Evolutionary conservation across 2,888 invertebrate species (phyloP).

Genomic region (Polydesmus complanatus): DNA sequence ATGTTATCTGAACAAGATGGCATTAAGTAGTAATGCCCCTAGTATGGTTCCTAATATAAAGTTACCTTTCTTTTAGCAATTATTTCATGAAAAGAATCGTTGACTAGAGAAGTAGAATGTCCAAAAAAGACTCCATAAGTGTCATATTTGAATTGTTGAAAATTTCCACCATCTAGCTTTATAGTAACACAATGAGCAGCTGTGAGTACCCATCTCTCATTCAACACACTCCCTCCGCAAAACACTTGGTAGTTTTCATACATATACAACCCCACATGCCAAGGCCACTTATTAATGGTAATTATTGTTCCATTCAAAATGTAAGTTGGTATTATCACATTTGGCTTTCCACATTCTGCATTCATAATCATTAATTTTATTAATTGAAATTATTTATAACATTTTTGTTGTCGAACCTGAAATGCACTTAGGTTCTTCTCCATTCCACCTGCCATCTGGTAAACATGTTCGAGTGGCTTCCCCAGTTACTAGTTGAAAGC

Average conservation of each 20-base stretch:
- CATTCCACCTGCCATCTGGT: not conserved
- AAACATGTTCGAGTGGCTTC: not conserved
- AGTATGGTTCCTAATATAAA: no score
- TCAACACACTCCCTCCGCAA: not conserved
- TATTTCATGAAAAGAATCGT: not conserved
- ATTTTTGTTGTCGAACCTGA: no score
- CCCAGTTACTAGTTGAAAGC: not conserved
- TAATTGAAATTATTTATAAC: no score
- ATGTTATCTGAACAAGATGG: no score
- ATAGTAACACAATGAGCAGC: not conserved
- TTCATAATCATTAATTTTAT: no score
- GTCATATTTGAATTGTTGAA: not conserved
- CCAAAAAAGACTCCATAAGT: not conserved
- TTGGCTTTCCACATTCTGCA: conserved; percentile 16
- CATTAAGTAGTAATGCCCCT: no score
- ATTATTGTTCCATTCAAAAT: conserved; percentile 20
- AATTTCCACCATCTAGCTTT: not conserved
- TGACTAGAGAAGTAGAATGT: not conserved
- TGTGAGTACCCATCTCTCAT: not conserved
- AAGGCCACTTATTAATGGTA: conserved; percentile 21
- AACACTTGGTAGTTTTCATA: not conserved
- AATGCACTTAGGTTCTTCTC: not conserved
- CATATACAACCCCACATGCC: conserved; percentile 17
- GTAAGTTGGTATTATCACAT: conserved; percentile 18
- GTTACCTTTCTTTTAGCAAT: not conserved